Percentiles rank a stretch among this genome's conserved stretches.
Evolutionary conservation across 1,140 invertebrate species (phyloP).

Genomic region (Cydia pomonella): DNA sequence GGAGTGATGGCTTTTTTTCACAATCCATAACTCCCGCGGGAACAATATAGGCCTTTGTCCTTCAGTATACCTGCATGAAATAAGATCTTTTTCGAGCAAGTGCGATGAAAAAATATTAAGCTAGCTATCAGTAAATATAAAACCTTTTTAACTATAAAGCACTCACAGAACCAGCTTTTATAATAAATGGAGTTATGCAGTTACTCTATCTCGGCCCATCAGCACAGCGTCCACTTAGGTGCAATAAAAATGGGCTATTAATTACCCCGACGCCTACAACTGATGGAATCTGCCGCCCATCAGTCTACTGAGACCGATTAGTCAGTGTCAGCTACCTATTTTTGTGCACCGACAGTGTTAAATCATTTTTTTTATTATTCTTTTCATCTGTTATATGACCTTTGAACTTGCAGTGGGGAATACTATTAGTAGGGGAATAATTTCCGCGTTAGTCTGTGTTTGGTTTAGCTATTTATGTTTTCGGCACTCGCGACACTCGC

Average conservation of each 20-base stretch:
- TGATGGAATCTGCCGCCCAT: conserved; percentile 12
- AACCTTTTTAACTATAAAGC: background rate
- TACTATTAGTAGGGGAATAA: too few relatives aligned
- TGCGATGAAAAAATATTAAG: too few relatives aligned
- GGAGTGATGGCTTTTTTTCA: too few relatives aligned
- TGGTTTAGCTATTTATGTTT: too few relatives aligned
- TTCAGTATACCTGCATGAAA: too few relatives aligned
- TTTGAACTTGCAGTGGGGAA: background rate
- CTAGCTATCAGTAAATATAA: too few relatives aligned
- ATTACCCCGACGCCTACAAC: conserved; percentile 5
- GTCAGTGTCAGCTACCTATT: conserved; percentile 5
- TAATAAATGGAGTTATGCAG: background rate
- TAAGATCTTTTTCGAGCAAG: too few relatives aligned
- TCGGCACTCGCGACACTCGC: too few relatives aligned
- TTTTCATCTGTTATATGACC: background rate
- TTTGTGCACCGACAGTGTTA: conserved; percentile 3
- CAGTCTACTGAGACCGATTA: background rate
- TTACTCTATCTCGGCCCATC: background rate
- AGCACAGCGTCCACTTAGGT: background rate
- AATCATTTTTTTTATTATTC: background rate
- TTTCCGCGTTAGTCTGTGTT: too few relatives aligned
- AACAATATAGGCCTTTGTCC: too few relatives aligned
- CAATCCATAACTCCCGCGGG: too few relatives aligned
- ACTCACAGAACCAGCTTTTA: background rate
- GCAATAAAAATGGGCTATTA: conserved; percentile 16